Percentiles rank a stretch among this genome's conserved stretches.
phyloP scores from a whole-genome alignment of 2,797 vertebrate species.

The Austrolebias charrua region DNA sequence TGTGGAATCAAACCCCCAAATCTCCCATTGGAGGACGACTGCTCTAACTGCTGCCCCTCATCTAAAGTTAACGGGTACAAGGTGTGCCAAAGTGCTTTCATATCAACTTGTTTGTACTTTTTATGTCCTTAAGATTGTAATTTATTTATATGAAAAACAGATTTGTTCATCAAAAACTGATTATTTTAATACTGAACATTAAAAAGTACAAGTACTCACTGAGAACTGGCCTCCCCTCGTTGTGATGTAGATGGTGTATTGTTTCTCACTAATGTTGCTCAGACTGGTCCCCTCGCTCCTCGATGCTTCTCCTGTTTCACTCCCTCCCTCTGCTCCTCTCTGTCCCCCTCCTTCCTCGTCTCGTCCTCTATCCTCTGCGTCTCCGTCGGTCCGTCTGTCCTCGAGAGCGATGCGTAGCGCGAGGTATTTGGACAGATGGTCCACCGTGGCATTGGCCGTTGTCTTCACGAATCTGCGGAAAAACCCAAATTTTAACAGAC shows the following conservation, averaged over 20 bases:
- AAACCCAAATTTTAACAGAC: neutral
- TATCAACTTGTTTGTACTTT: too few species aligned
- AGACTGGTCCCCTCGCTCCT: conserved; percentile 67
- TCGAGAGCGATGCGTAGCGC: conserved; percentile 90
- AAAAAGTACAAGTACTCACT: conserved; percentile 67
- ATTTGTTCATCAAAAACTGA: neutral
- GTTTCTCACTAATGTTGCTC: conserved; percentile 87
- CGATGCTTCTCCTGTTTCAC: conserved; percentile 31
- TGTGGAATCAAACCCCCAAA: too few species aligned
- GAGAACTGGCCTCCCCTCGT: conserved; percentile 86
- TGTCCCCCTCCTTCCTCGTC: conserved; percentile 35
- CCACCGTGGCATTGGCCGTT: conserved; percentile 89
- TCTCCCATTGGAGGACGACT: too few species aligned
- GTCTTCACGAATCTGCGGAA: conserved; percentile 86
- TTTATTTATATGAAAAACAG: too few species aligned
- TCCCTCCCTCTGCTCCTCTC: conserved; percentile 27
- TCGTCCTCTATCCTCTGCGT: conserved; percentile 18
- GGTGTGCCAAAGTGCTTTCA: too few species aligned
- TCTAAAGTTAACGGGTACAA: too few species aligned
- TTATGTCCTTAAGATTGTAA: too few species aligned
- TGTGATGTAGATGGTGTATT: conserved; percentile 91
- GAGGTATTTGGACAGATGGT: conserved; percentile 91
- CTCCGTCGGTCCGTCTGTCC: conserved; percentile 65
- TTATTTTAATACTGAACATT: neutral
- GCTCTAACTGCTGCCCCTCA: too few species aligned